Conservation (phyloP, 2,888 invertebrate genomes). For the Chaetoderma sp. region DNA sequence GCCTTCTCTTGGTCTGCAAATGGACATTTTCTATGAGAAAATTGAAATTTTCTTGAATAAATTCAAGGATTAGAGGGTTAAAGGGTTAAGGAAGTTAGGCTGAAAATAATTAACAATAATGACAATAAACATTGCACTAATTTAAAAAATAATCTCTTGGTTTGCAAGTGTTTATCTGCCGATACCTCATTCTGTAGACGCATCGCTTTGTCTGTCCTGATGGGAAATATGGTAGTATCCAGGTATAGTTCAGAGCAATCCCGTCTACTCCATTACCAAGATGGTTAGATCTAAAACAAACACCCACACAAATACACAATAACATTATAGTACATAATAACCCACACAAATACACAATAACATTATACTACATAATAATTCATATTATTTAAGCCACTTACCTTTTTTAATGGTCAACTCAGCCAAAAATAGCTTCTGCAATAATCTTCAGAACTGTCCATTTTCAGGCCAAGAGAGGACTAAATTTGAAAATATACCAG, state of each 20-base stretch:
- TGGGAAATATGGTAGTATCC: conserved; percentile 68
- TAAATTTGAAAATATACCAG: too few relatives aligned
- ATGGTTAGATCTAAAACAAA: conserved; percentile 65
- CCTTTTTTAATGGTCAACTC: too few relatives aligned
- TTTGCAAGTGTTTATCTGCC: not conserved
- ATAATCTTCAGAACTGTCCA: too few relatives aligned
- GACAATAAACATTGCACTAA: not conserved
- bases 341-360: not conserved
- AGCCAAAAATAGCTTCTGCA: too few relatives aligned
- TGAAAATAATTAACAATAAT: not conserved
- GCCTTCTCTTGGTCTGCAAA: too few relatives aligned
- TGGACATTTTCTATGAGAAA: too few relatives aligned
- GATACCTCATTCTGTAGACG: conserved; percentile 64
- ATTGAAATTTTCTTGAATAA: too few relatives aligned
- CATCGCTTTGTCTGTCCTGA: conserved; percentile 62
- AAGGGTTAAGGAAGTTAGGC: too few relatives aligned
- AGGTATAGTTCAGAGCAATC: conserved; percentile 53
- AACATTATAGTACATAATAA: not conserved
- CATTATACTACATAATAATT: too few relatives aligned
- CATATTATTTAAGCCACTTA: too few relatives aligned
- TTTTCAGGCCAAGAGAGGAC: too few relatives aligned
- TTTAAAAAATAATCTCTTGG: not conserved
- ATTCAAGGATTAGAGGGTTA: too few relatives aligned
- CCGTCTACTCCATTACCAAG: conserved; percentile 63
- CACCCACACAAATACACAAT: not conserved